Percentiles rank a stretch among this genome's conserved stretches.
Evolutionary conservation across 1,140 invertebrate species (phyloP).

Genomic region (Brachionus angularis): DNA sequence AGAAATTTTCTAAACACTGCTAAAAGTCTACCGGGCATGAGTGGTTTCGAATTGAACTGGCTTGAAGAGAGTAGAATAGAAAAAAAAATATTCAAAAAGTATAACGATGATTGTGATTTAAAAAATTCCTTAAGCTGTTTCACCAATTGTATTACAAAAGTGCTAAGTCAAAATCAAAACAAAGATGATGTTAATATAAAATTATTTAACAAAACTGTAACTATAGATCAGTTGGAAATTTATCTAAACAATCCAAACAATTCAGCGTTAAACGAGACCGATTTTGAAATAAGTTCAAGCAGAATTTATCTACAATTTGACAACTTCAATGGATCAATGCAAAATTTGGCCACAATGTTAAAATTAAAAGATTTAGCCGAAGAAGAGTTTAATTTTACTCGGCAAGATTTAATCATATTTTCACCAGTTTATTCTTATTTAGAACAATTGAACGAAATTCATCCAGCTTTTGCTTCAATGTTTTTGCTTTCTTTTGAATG

Average conservation of each 20-base stretch:
- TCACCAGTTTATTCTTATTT: constrained; percentile 26
- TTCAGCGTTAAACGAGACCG: not conserved
- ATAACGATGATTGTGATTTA: not conserved
- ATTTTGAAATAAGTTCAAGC: constrained; percentile 1
- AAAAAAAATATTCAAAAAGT: not conserved
- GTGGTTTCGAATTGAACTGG: constrained; percentile 22
- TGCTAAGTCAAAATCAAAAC: not conserved
- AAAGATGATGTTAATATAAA: not conserved
- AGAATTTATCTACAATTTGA: constrained; percentile 12
- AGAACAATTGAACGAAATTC: constrained; percentile 37
- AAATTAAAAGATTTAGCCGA: not conserved
- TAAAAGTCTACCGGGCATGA: constrained; percentile 23
- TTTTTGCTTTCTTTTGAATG: constrained; percentile 26
- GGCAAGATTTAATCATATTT: not conserved
- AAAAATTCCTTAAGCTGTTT: not conserved
- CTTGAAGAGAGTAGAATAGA: not conserved
- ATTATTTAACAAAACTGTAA: not conserved
- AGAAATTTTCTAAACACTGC: not conserved
- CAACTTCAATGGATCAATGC: constrained; percentile 4
- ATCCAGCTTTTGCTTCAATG: constrained; percentile 10
- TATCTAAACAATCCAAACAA: not conserved
- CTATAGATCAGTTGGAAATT: not conserved
- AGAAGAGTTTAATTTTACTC: constrained; percentile 19
- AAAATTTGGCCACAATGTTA: constrained; percentile 29
- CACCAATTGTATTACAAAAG: not conserved